Base-by-base conservation (phyloP, 2,113 vertebrate species). In the Orthonyx spaldingii region DNA sequence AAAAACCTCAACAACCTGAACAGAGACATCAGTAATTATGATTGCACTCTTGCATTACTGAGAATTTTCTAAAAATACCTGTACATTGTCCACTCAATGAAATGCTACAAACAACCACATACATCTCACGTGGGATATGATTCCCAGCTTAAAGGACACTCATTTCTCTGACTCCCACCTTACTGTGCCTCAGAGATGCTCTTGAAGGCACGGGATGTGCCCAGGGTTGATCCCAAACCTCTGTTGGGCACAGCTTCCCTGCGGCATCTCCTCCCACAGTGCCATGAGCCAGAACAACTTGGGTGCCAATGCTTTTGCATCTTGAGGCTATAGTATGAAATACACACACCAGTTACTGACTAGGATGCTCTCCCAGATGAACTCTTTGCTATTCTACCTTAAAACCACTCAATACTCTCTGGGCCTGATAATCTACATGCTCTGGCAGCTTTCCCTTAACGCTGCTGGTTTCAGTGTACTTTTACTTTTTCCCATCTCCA, bases 71-170 rank as follows among this genome's bases (percentile, higher is more conserved):
- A 77, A 44, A 37, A 50, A 39, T 13, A 37, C 33, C 46, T 35
- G 9, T 11, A 74, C 7, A 0, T 7, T 17, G 17, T 21, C 47
- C 61, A 2, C 14, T 28, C 20, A 59, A 4, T 1, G 6, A 66
- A 71, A 64, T 0, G 0, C 56, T 44, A 53, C n/a, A 71, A 64
- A 47, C 16, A 18, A 42, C 1, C 16, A 16, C 4, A 0, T 8
- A n/a, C n/a, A 6, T 6, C n/a, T 35, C 3, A 0, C 2, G 30
- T 0, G 2, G 53, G 37, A 37, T 24, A 2, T 0, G 2, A 11
- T 17, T 57, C 15, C 32, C 17, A 63, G 39, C 24, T 49, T 19
- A 11, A 35, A 50, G 59, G 17, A 39, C 13, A 6, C 22, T 27
- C 11, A 1, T 21, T 18, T 17, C 61, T 9, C 32, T 37, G 30